Percentiles rank a stretch among this genome's conserved stretches.
phyloP scores from a whole-genome alignment of 2,797 vertebrate species.

The Cirrhinus molitorella region DNA sequence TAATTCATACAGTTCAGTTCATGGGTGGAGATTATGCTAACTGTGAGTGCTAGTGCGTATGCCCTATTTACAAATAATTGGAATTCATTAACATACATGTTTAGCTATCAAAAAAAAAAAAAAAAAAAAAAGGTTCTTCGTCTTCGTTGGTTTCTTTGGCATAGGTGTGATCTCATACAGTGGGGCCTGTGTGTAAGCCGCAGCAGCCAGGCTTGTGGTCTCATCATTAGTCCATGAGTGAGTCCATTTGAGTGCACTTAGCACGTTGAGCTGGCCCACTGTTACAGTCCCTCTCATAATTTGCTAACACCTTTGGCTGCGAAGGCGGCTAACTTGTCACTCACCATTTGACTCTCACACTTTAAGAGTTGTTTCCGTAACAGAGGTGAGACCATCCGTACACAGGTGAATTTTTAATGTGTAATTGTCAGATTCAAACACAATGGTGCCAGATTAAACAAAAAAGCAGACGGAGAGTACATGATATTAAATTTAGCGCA shows the following conservation, averaged over 20 bases:
- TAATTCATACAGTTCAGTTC: background rate
- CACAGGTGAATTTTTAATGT: conserved; percentile 33
- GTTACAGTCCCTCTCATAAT: conserved; percentile 63
- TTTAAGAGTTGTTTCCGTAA: conserved; percentile 31
- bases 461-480: background rate
- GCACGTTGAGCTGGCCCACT: conserved; percentile 64
- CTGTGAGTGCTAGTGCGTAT: background rate
- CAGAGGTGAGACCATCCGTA: conserved; percentile 21
- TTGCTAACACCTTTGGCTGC: conserved; percentile 59
- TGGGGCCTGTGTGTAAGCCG: background rate
- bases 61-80: background rate
- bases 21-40: background rate
- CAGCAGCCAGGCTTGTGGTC: conserved; percentile 23
- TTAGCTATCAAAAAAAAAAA: background rate
- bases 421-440: conserved; percentile 27
- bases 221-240: conserved; percentile 58
- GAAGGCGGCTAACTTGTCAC: conserved; percentile 44
- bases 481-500: background rate
- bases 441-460: background rate
- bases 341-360: conserved; percentile 58
- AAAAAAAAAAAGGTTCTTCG: background rate
- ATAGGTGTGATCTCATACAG: background rate
- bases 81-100: background rate
- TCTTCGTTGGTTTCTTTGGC: background rate
- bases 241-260: conserved; percentile 75